These are phyloP conservation scores for Drosophila stalkeri DNA, from an alignment of 2,888 invertebrate genomes.

Conservation along the genomic window DNA sequence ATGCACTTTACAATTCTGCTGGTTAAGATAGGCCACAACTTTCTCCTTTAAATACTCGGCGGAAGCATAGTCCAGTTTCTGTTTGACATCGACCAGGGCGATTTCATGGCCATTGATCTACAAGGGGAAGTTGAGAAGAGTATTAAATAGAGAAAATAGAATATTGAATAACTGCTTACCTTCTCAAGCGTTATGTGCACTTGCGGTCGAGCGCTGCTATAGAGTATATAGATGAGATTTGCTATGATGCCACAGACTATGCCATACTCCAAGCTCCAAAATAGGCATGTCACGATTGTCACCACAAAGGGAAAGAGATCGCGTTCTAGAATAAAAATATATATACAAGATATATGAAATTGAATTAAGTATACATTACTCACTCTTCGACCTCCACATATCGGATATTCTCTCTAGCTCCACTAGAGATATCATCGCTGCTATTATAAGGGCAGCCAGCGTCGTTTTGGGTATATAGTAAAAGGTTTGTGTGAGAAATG, in stretches of 20 bases:
- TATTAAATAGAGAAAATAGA: background rate
- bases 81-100: constrained; percentile 89
- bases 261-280: constrained; percentile 94
- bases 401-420: constrained; percentile 89
- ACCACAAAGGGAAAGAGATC: constrained; percentile 94
- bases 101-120: constrained; percentile 85
- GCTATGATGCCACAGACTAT: constrained; percentile 93
- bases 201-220: constrained; percentile 93
- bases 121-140: background rate
- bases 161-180: constrained; percentile 56
- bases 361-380: constrained; percentile 16
- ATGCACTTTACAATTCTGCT: constrained; percentile 87
- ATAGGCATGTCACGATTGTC: constrained; percentile 93
- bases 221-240: constrained; percentile 92
- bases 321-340: constrained; percentile 87
- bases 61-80: constrained; percentile 91
- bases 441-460: constrained; percentile 94
- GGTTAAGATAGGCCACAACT: constrained; percentile 91
- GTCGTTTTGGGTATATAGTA: constrained; percentile 94
- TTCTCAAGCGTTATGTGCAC: constrained; percentile 86
- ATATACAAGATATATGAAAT: background rate
- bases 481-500: constrained; percentile 93
- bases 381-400: constrained; percentile 93
- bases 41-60: constrained; percentile 90
- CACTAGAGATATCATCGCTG: constrained; percentile 94